These are phyloP conservation scores for Triplophysa rosa DNA, from an alignment of 2,113 vertebrate genomes.

Conservation along the genomic window DNA sequence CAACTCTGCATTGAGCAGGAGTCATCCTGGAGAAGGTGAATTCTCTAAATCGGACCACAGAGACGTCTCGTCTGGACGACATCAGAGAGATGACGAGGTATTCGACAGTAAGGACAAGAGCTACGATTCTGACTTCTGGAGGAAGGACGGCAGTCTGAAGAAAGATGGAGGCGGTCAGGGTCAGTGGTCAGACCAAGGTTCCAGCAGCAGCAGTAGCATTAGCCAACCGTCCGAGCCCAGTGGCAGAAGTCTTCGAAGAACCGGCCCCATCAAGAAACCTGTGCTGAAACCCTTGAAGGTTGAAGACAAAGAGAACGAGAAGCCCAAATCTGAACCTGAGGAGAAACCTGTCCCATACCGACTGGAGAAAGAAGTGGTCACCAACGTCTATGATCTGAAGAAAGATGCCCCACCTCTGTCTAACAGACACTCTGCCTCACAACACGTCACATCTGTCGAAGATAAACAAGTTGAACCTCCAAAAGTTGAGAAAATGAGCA, in stretches of 20 bases:
- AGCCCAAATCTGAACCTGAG: conserved; percentile 85
- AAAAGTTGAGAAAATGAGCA: conserved; percentile 70
- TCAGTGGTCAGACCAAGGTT: conserved; percentile 81
- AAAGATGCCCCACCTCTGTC: conserved; percentile 71
- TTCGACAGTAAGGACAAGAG: conserved; percentile 76
- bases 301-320: conserved; percentile 94
- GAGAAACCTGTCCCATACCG: conserved; percentile 74
- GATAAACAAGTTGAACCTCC: conserved; percentile 71
- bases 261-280: conserved; percentile 95
- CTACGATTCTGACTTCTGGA: conserved; percentile 78
- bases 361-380: conserved; percentile 77
- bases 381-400: conserved; percentile 75
- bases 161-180: conserved; percentile 71
- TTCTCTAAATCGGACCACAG: conserved; percentile 79
- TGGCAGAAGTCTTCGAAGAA: conserved; percentile 80
- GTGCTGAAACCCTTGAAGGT: conserved; percentile 97
- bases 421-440: conserved; percentile 68
- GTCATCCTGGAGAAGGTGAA: conserved; percentile 73
- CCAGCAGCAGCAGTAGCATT: conserved; percentile 65
- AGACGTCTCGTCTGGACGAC: conserved; percentile 69
- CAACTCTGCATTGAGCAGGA: conserved; percentile 66
- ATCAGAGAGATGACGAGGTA: conserved; percentile 70
- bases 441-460: conserved; percentile 55
- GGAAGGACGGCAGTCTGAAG: conserved; percentile 75
- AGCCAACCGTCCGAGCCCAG: conserved; percentile 81